phyloP scores from a whole-genome alignment of 2,888 invertebrate genomes.

The Drosophila barbarae region DNA sequence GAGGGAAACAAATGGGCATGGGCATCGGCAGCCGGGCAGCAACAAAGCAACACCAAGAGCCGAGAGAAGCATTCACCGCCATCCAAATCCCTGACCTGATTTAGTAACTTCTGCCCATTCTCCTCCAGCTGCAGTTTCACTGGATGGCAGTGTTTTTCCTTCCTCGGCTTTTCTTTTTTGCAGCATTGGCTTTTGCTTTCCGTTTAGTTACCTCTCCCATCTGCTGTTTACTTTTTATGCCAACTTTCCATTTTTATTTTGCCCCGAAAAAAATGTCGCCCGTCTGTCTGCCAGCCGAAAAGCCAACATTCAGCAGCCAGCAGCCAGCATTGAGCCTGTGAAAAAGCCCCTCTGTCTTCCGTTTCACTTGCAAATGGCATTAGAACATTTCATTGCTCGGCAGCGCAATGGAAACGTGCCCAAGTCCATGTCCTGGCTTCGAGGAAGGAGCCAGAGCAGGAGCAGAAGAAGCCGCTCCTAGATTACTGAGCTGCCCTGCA shows the following conservation, averaged over 20 bases:
- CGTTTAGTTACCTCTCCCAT: slow-evolving; percentile 57
- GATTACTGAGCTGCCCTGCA: slow-evolving; percentile 13
- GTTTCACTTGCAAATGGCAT: slow-evolving; percentile 56
- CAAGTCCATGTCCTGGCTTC: slow-evolving; percentile 42
- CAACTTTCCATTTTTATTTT: slow-evolving; percentile 67
- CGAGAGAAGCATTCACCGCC: slow-evolving; percentile 30
- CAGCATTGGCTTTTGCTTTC: slow-evolving; percentile 66
- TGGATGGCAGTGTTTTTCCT: slow-evolving; percentile 25
- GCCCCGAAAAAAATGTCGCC: slow-evolving; percentile 58
- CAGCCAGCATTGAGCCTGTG: slow-evolving; percentile 10
- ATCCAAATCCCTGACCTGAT: slow-evolving; percentile 69
- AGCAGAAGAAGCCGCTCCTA: slow-evolving; percentile 3
- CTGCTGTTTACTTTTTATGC: slow-evolving; percentile 59
- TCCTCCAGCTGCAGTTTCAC: slow-evolving; percentile 32
- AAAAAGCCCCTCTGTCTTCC: slow-evolving; percentile 18
- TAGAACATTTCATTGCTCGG: slow-evolving; percentile 54
- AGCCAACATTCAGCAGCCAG: slow-evolving; percentile 22
- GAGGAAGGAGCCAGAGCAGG: slow-evolving; percentile 4
- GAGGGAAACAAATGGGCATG: slow-evolving; percentile 20
- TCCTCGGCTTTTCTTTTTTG: slow-evolving; percentile 15
- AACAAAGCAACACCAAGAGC: slow-evolving; percentile 35
- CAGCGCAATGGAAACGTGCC: slow-evolving; percentile 52
- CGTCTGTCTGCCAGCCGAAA: slow-evolving; percentile 49
- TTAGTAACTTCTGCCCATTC: slow-evolving; percentile 44
- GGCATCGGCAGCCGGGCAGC: slow-evolving; percentile 3